Evolutionary conservation across 2,888 invertebrate species (phyloP).

Genomic region (Agrotis segetum): DNA sequence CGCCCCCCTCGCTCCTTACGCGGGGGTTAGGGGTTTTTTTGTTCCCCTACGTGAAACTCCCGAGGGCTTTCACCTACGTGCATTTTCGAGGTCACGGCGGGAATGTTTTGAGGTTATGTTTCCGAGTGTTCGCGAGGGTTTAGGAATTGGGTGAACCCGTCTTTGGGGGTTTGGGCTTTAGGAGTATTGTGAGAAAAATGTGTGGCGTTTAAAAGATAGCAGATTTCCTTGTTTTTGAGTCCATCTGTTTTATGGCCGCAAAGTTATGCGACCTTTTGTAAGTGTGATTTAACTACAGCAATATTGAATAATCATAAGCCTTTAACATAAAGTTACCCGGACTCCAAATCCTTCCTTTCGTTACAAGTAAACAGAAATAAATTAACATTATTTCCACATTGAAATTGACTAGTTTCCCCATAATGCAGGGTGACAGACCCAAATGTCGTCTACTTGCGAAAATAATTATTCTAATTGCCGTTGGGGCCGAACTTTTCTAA

Average conservation of each 20-base stretch:
- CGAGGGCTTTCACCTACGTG: conserved; percentile 91
- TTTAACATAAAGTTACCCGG: conserved; percentile 3
- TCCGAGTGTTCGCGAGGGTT: conserved; percentile 75
- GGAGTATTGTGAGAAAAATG: conserved; percentile 12
- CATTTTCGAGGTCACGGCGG: conserved; percentile 90
- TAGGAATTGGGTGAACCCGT: conserved; percentile 75
- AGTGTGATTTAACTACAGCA: conserved; percentile 1
- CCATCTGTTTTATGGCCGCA: background rate
- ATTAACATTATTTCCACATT: conserved; percentile 53
- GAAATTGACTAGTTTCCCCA: conserved; percentile 52
- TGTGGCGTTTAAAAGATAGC: background rate
- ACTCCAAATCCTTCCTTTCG: conserved; percentile 27
- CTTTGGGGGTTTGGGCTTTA: conserved; percentile 32
- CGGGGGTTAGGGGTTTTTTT: conserved; percentile 89
- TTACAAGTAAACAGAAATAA: conserved; percentile 46
- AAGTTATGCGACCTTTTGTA: background rate
- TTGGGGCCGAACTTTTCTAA: conserved; percentile 51
- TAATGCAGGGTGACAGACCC: conserved; percentile 57
- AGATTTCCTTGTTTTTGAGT: background rate
- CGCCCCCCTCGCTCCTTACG: conserved; percentile 85
- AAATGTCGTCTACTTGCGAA: conserved; percentile 61
- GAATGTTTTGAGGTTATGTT: conserved; percentile 87
- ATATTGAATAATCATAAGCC: conserved; percentile 19
- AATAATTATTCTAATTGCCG: conserved; percentile 66
- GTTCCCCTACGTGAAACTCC: conserved; percentile 88